Evolutionary conservation across 2,888 invertebrate species (phyloP), one percentile per base, ranked within the genome.

Genomic region (Ochlodes sylvanus): DNA sequence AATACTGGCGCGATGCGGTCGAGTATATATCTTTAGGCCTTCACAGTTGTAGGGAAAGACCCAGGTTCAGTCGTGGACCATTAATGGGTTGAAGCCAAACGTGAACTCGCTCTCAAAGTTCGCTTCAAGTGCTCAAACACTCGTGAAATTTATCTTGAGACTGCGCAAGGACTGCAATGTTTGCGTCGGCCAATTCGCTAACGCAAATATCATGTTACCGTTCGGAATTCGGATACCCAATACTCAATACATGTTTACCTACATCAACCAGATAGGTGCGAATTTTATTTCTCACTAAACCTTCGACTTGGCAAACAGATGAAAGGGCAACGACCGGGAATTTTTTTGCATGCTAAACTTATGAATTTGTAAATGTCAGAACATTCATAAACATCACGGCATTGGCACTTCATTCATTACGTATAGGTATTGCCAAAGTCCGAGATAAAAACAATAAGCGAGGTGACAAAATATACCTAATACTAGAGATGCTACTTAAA

Each of bases 121-220:
- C 71, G 69, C 57, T 71, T 77, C 70, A 72, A 81, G 77, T 77
- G 72, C 55, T 70, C 73, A 77, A 78, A 78, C 77, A 80, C 79
- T 80, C 68, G 52, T 58, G 70, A 69, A 69, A 72, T 71, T 71
- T 77, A 79, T 80, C 78, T 82, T 70, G 71, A 76, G 73, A 75
- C 75, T 72, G 69, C 72, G 74, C 73, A 75, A 78, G 77, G 75
- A 73, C 70, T 68, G 69, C 70, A 70, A 72, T 78, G 75, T 80
- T 80, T 80, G 73, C 77, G 62, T 70, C 60, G 71, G 68, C 72
- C 76, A 77, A 80, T 81, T 79, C 19, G 79, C 73, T 74, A 77
- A 66, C 56, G 75, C 79, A 80, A 81, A 80, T 72, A 80, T 73
- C 73, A 21, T 58, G 74, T 73, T 76, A 76, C 77, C 74, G 75